Evolutionary conservation across 2,113 vertebrate species (phyloP).

Genomic region (Chrysochloris asiatica): DNA sequence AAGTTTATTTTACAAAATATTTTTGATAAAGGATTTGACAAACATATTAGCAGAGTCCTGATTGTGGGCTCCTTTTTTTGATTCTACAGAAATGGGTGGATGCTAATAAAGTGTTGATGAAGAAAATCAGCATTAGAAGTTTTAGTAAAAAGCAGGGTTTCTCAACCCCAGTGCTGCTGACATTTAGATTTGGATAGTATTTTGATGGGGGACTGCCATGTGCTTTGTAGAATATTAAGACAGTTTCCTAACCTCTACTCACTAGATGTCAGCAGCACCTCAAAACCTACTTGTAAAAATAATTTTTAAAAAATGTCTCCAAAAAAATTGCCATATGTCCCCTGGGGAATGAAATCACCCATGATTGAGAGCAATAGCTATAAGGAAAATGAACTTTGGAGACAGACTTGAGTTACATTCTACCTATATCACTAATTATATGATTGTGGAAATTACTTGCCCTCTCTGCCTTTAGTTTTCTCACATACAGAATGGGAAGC

Average conservation of each 20-base stretch:
- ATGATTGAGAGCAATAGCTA: background rate
- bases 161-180: background rate
- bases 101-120: background rate
- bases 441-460: background rate
- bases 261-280: background rate
- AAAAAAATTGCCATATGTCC: background rate
- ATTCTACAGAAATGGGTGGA: background rate
- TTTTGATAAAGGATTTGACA: background rate
- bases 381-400: background rate
- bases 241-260: background rate
- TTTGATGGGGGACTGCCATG: too few species aligned
- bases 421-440: background rate
- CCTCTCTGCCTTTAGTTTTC: background rate
- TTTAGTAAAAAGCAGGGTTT: background rate
- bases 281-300: background rate
- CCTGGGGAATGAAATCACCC: background rate
- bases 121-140: background rate
- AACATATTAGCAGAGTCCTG: background rate
- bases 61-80: background rate
- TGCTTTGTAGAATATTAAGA: fast-evolving
- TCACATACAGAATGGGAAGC: background rate
- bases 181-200: background rate
- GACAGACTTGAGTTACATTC: background rate
- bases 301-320: too few species aligned
- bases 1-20: background rate